Evolutionary conservation across 1,140 invertebrate genomes (phyloP), one percentile per base, ranked within the genome.

Genomic region (Drosophila ficusphila): DNA sequence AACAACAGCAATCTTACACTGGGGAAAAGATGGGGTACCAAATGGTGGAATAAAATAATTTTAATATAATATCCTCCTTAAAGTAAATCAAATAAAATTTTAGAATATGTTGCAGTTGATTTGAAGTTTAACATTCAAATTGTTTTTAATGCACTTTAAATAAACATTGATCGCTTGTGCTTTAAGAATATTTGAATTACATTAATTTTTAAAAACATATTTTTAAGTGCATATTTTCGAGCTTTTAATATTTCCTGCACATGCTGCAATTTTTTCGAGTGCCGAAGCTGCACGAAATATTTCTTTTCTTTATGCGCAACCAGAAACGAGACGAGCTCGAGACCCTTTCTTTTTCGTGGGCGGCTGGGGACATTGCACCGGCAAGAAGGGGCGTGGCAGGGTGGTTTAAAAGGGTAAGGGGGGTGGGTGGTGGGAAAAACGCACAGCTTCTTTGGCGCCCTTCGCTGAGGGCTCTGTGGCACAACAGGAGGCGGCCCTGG

Each of bases 221-320:
- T n/a, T 11, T 38, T 1, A 0, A 21, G n/a, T 44, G 21, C 14
- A 25, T 12, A 3, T 44, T 39, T 44, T 25, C 11, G 7, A 2
- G 4, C 9, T 27, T 16, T 7, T 14, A 18, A 47, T 29, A 47
- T 47, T 25, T 12, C 9, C 2, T 21, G 3, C 23, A 14, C 9
- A 41, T 6, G 4, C 9, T 41, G 9, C 16, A 39, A 41, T 44
- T 44, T 57, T 58, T 36, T 58, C 21, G 16, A 54, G 62, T 68
- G 65, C 58, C 44, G 25, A 76, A 86, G 60, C 81, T 65, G 68
- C 52, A 88, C 83, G 77, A 88, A 88, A 86, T 81, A 86, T 85
- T 85, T 86, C 72, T 85, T 85, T 85, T 85, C 81, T 85, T 85
- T 86, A 69, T 86, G 76, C 76, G 57, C 76, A 81, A 70, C 72